Evolutionary conservation across 2,113 vertebrate species (phyloP).

Genomic region (Vidua macroura): DNA sequence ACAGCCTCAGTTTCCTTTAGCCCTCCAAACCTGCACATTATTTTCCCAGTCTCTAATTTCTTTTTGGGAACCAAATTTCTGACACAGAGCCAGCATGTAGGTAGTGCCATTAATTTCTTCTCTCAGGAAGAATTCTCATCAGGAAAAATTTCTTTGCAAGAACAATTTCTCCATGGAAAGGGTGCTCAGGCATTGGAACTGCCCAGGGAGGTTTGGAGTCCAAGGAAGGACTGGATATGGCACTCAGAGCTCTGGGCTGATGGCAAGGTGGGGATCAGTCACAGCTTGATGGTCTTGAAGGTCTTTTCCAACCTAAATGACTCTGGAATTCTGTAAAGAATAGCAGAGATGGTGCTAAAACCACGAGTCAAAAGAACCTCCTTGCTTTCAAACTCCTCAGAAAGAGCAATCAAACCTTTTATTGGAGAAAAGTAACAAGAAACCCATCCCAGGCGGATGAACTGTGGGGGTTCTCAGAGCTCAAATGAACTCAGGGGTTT

Average conservation of each 20-base stretch:
- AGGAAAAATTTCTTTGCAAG: background rate
- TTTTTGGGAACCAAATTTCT: background rate
- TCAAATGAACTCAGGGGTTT: background rate
- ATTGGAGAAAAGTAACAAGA: background rate
- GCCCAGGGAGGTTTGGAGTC: background rate
- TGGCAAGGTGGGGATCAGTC: background rate
- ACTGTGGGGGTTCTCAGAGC: background rate
- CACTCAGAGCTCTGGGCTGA: background rate
- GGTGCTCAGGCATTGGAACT: background rate
- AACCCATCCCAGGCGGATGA: background rate
- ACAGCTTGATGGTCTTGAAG: background rate
- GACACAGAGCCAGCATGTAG: rapidly evolving
- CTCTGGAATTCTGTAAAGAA: background rate
- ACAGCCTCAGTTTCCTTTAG: background rate
- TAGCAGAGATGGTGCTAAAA: background rate
- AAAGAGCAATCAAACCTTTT: background rate
- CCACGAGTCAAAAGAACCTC: background rate
- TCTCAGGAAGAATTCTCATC: background rate
- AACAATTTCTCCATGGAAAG: background rate
- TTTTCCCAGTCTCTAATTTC: background rate
- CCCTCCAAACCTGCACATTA: background rate
- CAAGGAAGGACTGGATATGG: rapidly evolving
- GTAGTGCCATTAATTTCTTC: background rate
- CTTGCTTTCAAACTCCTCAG: background rate
- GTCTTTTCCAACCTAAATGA: background rate